Conservation (phyloP, 2,113 vertebrate genomes). For the Piliocolobus tephrosceles region DNA sequence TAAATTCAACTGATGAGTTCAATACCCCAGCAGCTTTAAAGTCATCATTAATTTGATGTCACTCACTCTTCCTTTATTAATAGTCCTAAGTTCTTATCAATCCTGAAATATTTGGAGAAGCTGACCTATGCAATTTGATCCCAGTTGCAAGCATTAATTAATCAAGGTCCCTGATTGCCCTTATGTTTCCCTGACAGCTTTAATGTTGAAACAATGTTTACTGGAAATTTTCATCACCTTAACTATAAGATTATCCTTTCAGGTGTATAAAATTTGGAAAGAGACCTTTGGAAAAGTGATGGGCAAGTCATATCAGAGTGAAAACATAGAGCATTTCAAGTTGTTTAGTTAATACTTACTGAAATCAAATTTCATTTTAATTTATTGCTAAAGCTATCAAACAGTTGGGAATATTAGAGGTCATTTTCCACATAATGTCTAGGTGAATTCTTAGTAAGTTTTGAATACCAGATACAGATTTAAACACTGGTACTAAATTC, state of each 20-base stretch:
- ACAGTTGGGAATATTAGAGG: not conserved
- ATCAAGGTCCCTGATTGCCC: conserved; percentile 16
- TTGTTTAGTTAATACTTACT: not conserved
- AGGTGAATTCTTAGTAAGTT: not conserved
- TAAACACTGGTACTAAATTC: not conserved
- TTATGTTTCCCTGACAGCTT: conserved; percentile 11
- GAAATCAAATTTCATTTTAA: conserved; percentile 10
- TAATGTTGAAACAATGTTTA: conserved; percentile 41
- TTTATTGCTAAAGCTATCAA: not conserved
- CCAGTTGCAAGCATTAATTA: conserved; percentile 62
- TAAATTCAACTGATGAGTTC: conserved; percentile 63
- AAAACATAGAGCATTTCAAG: not conserved
- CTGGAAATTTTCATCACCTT: not conserved
- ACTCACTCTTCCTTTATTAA: conserved; percentile 75
- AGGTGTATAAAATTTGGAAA: not conserved
- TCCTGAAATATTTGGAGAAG: conserved; percentile 60
- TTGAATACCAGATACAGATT: not conserved
- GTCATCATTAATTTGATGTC: conserved; percentile 68
- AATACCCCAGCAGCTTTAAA: conserved; percentile 65
- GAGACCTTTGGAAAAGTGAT: not conserved
- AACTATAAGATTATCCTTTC: not conserved
- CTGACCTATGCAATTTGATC: conserved; percentile 53
- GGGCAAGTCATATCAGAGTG: not conserved
- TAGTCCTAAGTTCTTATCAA: conserved; percentile 60
- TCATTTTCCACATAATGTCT: not conserved